These are phyloP conservation scores for Aphaenogaster rudis DNA, from an alignment of 1,140 invertebrate species.

Conservation along the genomic window DNA sequence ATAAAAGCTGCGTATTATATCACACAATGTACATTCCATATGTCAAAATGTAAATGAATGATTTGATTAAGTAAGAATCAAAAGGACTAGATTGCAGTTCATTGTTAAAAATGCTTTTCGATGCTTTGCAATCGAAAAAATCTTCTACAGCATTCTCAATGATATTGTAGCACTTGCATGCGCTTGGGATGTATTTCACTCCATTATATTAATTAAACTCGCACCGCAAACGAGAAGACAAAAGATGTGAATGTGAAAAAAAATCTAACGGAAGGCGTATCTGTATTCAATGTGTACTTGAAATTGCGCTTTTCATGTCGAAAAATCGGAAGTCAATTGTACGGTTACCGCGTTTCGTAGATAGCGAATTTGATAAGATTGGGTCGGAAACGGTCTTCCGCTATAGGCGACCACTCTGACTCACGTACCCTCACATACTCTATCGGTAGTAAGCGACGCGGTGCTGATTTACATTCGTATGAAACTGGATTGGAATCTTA, in stretches of 20 bases:
- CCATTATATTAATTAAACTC: neutral
- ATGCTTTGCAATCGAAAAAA: conserved; percentile 20
- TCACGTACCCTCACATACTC: neutral
- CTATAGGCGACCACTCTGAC: neutral
- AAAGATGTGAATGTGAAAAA: conserved; percentile 15
- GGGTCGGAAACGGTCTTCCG: conserved; percentile 3
- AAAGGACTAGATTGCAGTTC: conserved; percentile 44
- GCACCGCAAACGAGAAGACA: neutral
- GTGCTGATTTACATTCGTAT: neutral
- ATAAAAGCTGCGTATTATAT: conserved; percentile 7
- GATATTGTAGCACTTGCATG: neutral
- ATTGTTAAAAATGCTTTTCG: neutral
- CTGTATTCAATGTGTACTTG: neutral
- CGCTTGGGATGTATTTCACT: neutral
- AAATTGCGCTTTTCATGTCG: conserved; percentile 6
- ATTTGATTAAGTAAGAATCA: conserved; percentile 24
- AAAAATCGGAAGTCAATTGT: conserved; percentile 15
- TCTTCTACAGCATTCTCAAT: neutral
- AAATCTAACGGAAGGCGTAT: conserved; percentile 4
- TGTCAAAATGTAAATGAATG: neutral
- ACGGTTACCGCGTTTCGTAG: neutral
- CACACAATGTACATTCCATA: neutral
- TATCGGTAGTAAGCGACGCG: conserved; percentile 17
- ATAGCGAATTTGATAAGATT: conserved; percentile 7
- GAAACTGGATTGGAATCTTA: conserved; percentile 38